These are phyloP conservation scores for Micropoecilia bifurca DNA, from an alignment of 2,797 vertebrate genomes.

Conservation along the genomic window DNA sequence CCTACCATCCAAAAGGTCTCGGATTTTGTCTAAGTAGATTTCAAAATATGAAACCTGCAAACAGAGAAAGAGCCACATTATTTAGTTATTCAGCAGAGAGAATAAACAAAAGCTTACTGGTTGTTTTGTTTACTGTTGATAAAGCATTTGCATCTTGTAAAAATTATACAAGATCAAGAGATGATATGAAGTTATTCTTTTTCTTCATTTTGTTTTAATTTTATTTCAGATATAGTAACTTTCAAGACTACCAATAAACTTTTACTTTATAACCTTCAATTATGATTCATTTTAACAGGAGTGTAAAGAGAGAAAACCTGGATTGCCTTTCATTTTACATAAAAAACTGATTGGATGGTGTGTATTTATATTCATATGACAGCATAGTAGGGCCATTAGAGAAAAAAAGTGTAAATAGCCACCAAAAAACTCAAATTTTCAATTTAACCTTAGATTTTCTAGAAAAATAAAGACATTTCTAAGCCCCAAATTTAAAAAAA, in stretches of 20 bases:
- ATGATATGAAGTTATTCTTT: too few species aligned
- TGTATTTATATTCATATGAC: not conserved
- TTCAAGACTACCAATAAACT: not conserved
- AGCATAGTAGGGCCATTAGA: too few species aligned
- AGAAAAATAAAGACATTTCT: too few species aligned
- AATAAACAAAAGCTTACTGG: not conserved
- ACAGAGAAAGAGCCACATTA: slow-evolving; percentile 21
- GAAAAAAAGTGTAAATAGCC: too few species aligned
- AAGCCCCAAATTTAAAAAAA: too few species aligned
- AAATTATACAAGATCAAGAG: too few species aligned
- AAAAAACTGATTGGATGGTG: not conserved
- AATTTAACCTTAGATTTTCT: too few species aligned
- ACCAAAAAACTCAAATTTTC: too few species aligned
- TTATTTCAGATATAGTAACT: not conserved
- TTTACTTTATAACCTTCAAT: not conserved
- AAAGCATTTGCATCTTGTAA: too few species aligned
- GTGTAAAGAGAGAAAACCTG: not conserved
- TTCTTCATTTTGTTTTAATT: not conserved
- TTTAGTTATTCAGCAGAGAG: not conserved
- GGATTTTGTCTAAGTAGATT: slow-evolving; percentile 99
- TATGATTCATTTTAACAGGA: not conserved
- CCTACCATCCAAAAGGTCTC: slow-evolving; percentile 95
- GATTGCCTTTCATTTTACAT: not conserved
- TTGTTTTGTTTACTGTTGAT: not conserved
- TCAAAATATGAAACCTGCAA: slow-evolving; percentile 97